Percentiles rank a stretch among this genome's conserved stretches.
Conservation (phyloP, 2,888 invertebrate genomes). For the Orthosia gothica region DNA sequence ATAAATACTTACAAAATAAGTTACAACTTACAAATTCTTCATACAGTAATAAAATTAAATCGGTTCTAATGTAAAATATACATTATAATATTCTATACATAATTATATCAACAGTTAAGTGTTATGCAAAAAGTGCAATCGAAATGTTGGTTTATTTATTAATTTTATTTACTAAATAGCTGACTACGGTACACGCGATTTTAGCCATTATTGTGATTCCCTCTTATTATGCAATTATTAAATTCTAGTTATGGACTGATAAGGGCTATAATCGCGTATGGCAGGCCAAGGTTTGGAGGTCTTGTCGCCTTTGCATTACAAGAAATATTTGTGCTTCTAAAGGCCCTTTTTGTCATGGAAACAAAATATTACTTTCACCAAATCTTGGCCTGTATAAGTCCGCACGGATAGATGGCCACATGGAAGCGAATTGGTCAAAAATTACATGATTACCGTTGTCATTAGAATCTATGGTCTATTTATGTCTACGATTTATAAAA, state of each 20-base stretch:
- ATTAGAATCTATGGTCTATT: conserved; percentile 71
- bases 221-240: conserved; percentile 56
- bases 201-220: conserved; percentile 52
- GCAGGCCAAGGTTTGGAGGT: conserved; percentile 37
- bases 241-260: conserved; percentile 46
- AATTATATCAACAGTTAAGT: conserved; percentile 88
- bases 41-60: conserved; percentile 65
- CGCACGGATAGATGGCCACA: conserved; percentile 68
- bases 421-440: conserved; percentile 82
- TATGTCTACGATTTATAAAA: conserved; percentile 73
- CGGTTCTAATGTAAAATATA: conserved; percentile 82
- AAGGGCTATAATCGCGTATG: conserved; percentile 67
- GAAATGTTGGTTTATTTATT: conserved; percentile 70
- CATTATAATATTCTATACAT: conserved; percentile 83
- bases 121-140: conserved; percentile 89
- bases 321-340: conserved; percentile 43
- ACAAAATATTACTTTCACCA: conserved; percentile 14
- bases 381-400: conserved; percentile 47
- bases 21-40: conserved; percentile 68
- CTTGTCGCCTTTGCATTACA: conserved; percentile 6
- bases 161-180: conserved; percentile 71
- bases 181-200: conserved; percentile 65
- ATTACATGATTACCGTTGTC: conserved; percentile 63
- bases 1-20: conserved; percentile 74
- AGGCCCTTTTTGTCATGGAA: conserved; percentile 24